Evolutionary conservation across 2,888 invertebrate genomes (phyloP), one percentile per base, ranked within the genome.

Genomic region (Cantharis rufa): DNA sequence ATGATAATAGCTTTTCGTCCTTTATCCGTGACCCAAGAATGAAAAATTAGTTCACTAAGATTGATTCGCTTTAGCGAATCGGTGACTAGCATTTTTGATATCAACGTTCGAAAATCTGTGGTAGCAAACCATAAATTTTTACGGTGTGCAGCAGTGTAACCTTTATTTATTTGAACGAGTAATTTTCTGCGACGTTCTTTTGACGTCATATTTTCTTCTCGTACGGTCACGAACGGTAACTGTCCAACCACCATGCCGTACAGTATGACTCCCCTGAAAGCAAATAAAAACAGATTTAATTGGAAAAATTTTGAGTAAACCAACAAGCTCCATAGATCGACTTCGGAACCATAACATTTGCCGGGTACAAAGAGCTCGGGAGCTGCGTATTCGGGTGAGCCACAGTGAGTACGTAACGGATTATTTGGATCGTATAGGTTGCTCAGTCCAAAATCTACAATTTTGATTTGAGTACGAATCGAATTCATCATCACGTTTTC

Each of bases 341-440:
- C 93, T 87, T 94, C 94, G 10, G 94, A 92, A 64, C 94, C 94
- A 87, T 94, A 94, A 78, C 90, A 90, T 75, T 91, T 90, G 32
- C 92, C 92, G 82, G 92, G 91, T 15, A 92, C 89, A 85, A 94
- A 94, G 77, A 94, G 89, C 87, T 94, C 94, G 0, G 94, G 94
- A 63, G 94, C 94, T 1, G 94, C 94, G 87, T 94, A 94, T 88
- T 94, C 94, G 11, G 94, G 92, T 32, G 94, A 94, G 69, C 94
- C 94, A 87, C 94, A 94, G 82, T 94, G 94, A 0, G 94, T 95
- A 81, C 91, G 90, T 84, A 94, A 88, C n/a, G 91, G 90, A 10
- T 90, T 91, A 32, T 88, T 88, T 15, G 89, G 87, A 74, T 89
- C 89, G 89, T 91, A 94, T 78, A 91, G 85, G 87, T 94, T 94